Base-by-base conservation (phyloP, 2,797 vertebrate species). In the Mus caroli region DNA sequence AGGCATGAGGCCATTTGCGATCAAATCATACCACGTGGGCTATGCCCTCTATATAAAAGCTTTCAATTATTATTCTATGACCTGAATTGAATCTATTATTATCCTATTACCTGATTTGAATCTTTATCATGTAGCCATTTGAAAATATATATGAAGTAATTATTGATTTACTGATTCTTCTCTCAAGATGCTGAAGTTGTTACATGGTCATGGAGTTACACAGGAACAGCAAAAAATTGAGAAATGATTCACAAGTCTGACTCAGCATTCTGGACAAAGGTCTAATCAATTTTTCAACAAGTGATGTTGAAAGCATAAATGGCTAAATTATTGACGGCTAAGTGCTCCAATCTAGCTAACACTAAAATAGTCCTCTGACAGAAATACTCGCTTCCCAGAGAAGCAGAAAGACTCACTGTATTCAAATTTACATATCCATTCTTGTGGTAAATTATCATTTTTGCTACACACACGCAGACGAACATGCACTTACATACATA, bases 231-330 rank as follows among this genome's bases (percentile, higher is more conserved):
- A 40, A 11, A 86, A 86, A 79, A 91, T 31, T 46, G 43, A 92
- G 73, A 92, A 86, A 52, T 73, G 80, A 69, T 75, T 95, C 88
- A 52, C 73, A 86, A 84, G 34, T 94, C 92, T 96, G 90, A 96
- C 86, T 96, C 84, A 94, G 92, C 88, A 95, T 58, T 10, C 26
- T 46, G 34, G 56, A 90, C 56, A 94, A 92, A 95, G 77, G 93
- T 96, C 96, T 94, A 94, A 58, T 82, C 88, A 34, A 83, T 96
- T 96, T 96, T 96, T 50, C 94, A 92, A 64, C 20, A 88, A 91
- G 92, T n/a, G 43, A 89, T 71, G 52, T 1, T 92, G 94, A 97
- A 92, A 97, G 37, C 85, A 50, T 46, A 84, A 97, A 75, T 96
- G 69, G 8, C 17, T 96, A 54, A 93, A 96, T 92, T 92, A 88